Conservation (phyloP, 2,113 vertebrate genomes). For the Speoplatyrhinus poulsoni region DNA sequence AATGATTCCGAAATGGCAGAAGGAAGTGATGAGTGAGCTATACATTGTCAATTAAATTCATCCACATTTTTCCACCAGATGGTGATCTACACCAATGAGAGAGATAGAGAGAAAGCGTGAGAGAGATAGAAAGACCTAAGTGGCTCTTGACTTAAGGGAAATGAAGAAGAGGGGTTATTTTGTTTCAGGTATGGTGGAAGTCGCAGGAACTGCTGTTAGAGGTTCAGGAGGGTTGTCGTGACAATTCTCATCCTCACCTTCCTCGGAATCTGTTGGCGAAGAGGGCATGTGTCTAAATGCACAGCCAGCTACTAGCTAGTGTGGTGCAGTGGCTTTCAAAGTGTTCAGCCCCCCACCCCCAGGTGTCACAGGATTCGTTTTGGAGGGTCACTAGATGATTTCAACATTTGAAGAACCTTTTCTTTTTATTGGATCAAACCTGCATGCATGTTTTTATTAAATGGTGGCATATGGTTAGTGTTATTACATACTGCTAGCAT, state of each 20-base stretch:
- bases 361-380: too few species aligned
- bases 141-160: slow-evolving; percentile 74
- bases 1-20: too few species aligned
- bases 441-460: too few species aligned
- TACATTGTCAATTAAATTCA: too few species aligned
- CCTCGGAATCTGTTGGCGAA: slow-evolving; percentile 83
- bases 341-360: too few species aligned
- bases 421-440: too few species aligned
- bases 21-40: too few species aligned
- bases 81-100: background rate
- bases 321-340: too few species aligned
- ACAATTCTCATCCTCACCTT: slow-evolving; percentile 75
- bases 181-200: slow-evolving; percentile 59
- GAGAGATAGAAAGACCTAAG: slow-evolving; percentile 44
- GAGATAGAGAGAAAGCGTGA: background rate
- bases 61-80: slow-evolving; percentile 8
- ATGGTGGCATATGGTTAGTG: too few species aligned
- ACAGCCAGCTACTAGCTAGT: background rate
- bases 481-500: too few species aligned
- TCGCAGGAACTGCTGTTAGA: slow-evolving; percentile 34
- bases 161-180: slow-evolving; percentile 76
- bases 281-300: slow-evolving; percentile 52
- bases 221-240: slow-evolving; percentile 32
- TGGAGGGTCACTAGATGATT: too few species aligned
- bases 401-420: too few species aligned